Base-by-base conservation (phyloP, 2,888 invertebrate genomes). In the Bugula neritina region DNA sequence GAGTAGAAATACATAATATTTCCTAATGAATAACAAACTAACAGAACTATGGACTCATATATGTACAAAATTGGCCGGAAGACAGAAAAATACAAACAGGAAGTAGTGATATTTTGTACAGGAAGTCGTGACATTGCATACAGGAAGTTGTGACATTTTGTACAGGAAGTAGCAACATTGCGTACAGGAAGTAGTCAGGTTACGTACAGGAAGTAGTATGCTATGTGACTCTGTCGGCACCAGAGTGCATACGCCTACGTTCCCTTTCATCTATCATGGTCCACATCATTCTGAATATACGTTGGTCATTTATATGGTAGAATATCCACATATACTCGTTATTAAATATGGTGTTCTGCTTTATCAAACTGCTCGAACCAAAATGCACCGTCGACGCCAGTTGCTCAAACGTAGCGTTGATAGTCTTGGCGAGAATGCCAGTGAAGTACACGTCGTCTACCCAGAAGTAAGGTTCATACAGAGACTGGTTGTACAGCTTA, bases 391-490 rank as follows among this genome's bases (percentile, higher is more conserved):
- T 63, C 13, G 63, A 27, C n/a, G 63, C 63, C 31, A 63, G 31
- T 34, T 63, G 63, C 31, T 63, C 63, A 63, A 63, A 63, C 1
- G 27, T 63, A 29, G 27, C 63, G 10, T 63, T 63, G 17, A 63
- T 34, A 29, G 63, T 63, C n/a, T 78, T 75, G 0, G 81, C 80
- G n/a, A 94, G 84, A 70, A 92, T 86, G 0, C 94, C 94, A 0
- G 94, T 94, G 0, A 94, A 85, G 81, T 90, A 91, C 63, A 92
- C 90, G 81, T 95, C 94, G 80, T 95, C 94, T 73, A 95, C 93
- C 94, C 94, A 95, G 84, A 95, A 94, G 78, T 90, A 91, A 25
- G 87, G 85, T n/a, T 88, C 84, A 5, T 82, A 84, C 77, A 89
- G 89, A 0, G 90, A 90, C 69, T 87, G 87, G 1, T 86, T 80